A percentile compares a stretch with the other conserved stretches of the same genome.
Conservation (phyloP, 2,797 vertebrate genomes). For the Tadarida brasiliensis region DNA sequence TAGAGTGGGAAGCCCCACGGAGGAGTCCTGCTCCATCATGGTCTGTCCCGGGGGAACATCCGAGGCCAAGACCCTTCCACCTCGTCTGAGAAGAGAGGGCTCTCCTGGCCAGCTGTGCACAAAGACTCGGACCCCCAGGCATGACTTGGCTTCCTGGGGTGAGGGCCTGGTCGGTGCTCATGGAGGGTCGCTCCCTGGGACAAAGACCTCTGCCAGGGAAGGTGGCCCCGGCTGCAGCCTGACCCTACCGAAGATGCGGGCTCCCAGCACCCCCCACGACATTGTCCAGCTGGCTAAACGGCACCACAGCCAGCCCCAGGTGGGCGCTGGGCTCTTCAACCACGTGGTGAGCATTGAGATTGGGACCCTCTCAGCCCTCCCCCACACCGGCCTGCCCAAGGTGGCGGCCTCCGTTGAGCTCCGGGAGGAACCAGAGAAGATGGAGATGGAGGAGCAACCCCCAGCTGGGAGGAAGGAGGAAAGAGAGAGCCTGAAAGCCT, state of each 20-base stretch:
- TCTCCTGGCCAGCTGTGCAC: slow-evolving; percentile 90
- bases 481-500: slow-evolving; percentile 82
- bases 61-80: slow-evolving; percentile 54
- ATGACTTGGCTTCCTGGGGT: slow-evolving; percentile 90
- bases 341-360: slow-evolving; percentile 89
- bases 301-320: slow-evolving; percentile 95
- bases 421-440: slow-evolving; percentile 86
- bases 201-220: slow-evolving; percentile 82
- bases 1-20: slow-evolving; percentile 51
- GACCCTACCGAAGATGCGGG: slow-evolving; percentile 94
- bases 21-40: slow-evolving; percentile 69
- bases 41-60: slow-evolving; percentile 61
- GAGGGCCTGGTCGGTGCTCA: slow-evolving; percentile 81
- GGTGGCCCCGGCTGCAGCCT: slow-evolving; percentile 90
- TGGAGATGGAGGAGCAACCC: slow-evolving; percentile 90
- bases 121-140: slow-evolving; percentile 89
- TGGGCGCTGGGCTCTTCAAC: slow-evolving; percentile 87
- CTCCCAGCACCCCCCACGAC: slow-evolving; percentile 90
- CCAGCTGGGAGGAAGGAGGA: slow-evolving; percentile 74
- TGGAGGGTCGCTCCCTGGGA: neutral
- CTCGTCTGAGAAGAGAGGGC: slow-evolving; percentile 76
- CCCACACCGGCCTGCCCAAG: slow-evolving; percentile 17
- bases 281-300: slow-evolving; percentile 95
- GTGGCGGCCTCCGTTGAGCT: slow-evolving; percentile 80
- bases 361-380: slow-evolving; percentile 86